These are phyloP conservation scores for Emydocephalus ijimae DNA, from an alignment of 2,113 vertebrate genomes.

Conservation along the genomic window DNA sequence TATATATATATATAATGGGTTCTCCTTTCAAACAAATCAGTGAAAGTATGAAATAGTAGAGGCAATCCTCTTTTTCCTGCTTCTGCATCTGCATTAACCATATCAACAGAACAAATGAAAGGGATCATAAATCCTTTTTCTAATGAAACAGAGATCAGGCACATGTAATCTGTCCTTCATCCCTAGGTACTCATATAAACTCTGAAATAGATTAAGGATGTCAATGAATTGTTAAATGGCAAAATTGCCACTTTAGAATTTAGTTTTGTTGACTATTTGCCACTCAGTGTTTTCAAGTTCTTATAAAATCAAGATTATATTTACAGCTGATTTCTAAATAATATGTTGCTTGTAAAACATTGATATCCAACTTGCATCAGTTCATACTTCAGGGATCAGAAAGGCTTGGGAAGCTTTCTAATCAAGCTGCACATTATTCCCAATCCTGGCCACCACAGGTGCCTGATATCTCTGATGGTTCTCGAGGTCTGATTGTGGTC, in stretches of 20 bases:
- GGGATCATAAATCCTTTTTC: not conserved
- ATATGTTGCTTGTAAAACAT: not conserved
- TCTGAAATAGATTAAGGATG: not conserved
- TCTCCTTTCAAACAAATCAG: not conserved
- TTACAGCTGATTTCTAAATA: not conserved
- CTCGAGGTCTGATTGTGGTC: not conserved
- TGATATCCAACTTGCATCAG: not conserved
- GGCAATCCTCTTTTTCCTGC: not conserved
- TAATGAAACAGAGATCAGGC: not conserved
- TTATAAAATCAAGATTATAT: not conserved
- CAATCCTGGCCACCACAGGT: not conserved
- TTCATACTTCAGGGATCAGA: not conserved
- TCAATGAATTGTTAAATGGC: not conserved
- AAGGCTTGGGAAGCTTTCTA: not conserved
- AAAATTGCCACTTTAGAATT: not conserved
- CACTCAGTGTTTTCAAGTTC: not conserved
- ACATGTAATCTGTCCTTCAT: not conserved
- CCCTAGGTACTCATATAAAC: not conserved
- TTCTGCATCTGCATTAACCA: not conserved
- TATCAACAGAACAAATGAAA: not conserved
- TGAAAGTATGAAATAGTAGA: not conserved
- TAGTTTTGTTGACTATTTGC: not conserved
- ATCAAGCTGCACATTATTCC: not conserved
- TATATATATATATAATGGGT: not conserved
- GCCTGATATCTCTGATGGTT: not conserved